Percentiles rank a stretch among this genome's conserved stretches.
Conservation (phyloP, 1,140 invertebrate genomes). For the Pachypeltis micranthus region DNA sequence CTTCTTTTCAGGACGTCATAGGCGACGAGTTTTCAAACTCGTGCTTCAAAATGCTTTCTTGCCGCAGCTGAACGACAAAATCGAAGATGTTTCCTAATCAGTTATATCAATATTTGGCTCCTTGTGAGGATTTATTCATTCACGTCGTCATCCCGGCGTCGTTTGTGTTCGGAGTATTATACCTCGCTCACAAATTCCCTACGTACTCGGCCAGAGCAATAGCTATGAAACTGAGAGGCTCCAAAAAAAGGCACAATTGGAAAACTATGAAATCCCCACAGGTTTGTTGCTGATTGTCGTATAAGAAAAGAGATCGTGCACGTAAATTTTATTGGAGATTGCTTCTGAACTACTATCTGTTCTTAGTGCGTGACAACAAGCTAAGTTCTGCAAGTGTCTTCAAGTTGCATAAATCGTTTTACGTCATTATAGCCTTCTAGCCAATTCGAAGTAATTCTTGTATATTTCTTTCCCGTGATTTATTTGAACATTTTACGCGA, state of each 20-base stretch:
- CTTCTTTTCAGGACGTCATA: no score
- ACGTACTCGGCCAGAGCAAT: neutral
- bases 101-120: neutral
- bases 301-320: no score
- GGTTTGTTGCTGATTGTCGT: no score
- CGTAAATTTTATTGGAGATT: no score
- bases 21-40: no score
- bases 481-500: no score
- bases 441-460: no score
- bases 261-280: slow-evolving; percentile 7
- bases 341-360: neutral
- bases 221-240: neutral
- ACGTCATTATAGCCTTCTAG: no score
- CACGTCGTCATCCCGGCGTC: neutral
- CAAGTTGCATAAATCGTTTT: neutral
- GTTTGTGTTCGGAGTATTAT: neutral
- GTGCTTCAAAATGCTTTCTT: no score
- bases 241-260: slow-evolving; percentile 17
- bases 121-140: neutral
- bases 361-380: neutral
- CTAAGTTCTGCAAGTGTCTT: neutral
- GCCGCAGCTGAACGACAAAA: no score
- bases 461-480: no score
- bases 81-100: no score
- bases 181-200: neutral